A percentile compares a stretch with the other conserved stretches of the same genome.
Conservation (phyloP, 2,888 invertebrate species). For the Monopis laevigella region DNA sequence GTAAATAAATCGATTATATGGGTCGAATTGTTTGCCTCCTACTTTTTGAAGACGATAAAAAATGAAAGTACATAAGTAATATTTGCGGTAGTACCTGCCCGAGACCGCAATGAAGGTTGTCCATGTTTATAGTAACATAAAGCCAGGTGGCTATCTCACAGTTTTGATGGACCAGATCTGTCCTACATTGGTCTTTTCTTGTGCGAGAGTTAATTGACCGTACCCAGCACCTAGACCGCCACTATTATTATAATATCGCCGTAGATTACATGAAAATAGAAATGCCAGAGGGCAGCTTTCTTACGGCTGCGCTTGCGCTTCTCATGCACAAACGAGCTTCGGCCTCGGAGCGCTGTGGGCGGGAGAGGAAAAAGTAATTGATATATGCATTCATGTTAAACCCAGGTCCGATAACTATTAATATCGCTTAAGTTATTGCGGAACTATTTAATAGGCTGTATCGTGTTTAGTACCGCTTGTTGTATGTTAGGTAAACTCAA, state of each 20-base stretch:
- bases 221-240: conserved; percentile 33
- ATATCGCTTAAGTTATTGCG: too few species aligned
- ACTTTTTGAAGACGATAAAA: too few species aligned
- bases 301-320: conserved; percentile 27
- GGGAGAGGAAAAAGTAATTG: conserved; percentile 25
- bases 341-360: conserved; percentile 27
- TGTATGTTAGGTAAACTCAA: too few species aligned
- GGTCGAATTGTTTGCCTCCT: too few species aligned
- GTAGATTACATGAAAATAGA: conserved; percentile 57
- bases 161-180: conserved; percentile 18
- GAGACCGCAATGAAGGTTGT: conserved; percentile 16
- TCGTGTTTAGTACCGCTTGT: too few species aligned
- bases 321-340: conserved; percentile 23
- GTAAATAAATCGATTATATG: too few species aligned
- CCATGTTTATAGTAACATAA: conserved; percentile 18
- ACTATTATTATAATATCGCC: conserved; percentile 51
- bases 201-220: conserved; percentile 43
- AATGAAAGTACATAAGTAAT: conserved; percentile 6
- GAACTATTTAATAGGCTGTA: too few species aligned
- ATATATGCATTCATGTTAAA: not conserved
- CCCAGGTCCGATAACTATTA: not conserved
- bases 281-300: conserved; percentile 58
- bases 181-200: conserved; percentile 35
- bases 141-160: not conserved
- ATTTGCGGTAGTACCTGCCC: not conserved